Evolutionary conservation across 2,113 vertebrate genomes (phyloP).

Genomic region (Pogonocichla stellata): DNA sequence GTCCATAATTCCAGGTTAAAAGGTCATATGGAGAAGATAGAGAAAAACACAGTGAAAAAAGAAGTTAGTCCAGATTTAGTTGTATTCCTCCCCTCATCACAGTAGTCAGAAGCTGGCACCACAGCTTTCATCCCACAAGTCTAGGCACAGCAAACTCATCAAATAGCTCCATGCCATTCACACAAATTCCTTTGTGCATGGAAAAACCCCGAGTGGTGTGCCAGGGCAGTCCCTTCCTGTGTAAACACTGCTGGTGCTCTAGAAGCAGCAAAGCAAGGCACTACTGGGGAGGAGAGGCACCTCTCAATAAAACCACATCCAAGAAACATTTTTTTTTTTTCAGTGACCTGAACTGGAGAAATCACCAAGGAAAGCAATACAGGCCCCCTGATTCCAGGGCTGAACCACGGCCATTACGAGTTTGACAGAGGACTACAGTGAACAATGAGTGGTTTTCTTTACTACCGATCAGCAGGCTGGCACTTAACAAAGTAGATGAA

Average conservation of each 20-base stretch:
- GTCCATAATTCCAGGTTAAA: not conserved
- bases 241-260: not conserved
- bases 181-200: not conserved
- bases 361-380: not conserved
- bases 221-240: not conserved
- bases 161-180: not conserved
- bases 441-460: fast-evolving
- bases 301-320: not conserved
- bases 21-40: not conserved
- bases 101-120: not conserved
- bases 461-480: not conserved
- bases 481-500: not conserved
- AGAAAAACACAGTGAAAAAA: not conserved
- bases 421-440: not conserved
- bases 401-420: not conserved
- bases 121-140: not conserved
- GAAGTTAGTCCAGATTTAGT: not conserved
- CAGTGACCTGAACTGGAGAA: not conserved
- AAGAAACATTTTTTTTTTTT: not conserved
- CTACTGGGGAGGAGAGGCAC: not conserved
- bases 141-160: not conserved
- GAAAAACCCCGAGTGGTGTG: not conserved
- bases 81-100: not conserved
- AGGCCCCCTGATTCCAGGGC: fast-evolving
- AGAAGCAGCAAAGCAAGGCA: not conserved